Conservation (phyloP, 2,888 invertebrate species). For the Spilosoma lubricipeda region DNA sequence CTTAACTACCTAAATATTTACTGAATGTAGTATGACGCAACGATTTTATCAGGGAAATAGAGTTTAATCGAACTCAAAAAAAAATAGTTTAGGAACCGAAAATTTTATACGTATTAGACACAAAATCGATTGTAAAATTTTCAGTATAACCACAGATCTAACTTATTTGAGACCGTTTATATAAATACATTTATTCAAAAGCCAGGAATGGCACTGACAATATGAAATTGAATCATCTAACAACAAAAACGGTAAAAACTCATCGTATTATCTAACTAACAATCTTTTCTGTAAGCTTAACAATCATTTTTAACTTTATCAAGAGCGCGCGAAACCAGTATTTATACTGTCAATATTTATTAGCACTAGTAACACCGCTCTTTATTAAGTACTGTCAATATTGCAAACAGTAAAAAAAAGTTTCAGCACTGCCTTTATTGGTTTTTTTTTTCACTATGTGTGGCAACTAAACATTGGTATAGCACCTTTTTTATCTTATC, state of each 20-base stretch:
- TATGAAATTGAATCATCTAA: conserved; percentile 46
- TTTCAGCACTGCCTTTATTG: conserved; percentile 31
- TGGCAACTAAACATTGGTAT: conserved; percentile 25
- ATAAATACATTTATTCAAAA: conserved; percentile 22
- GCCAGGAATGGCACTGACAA: conserved; percentile 16
- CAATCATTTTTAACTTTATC: conserved; percentile 25
- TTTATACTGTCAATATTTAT: conserved; percentile 64
- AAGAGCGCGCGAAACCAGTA: conserved; percentile 32
- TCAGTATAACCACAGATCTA: no score
- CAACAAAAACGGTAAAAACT: conserved; percentile 23
- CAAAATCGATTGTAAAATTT: no score
- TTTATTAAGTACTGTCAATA: neutral
- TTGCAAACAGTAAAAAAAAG: neutral
- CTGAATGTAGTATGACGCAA: no score
- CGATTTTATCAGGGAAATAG: no score
- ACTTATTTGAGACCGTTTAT: no score
- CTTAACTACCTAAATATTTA: no score
- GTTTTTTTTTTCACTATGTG: conserved; percentile 38
- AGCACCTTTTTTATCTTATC: conserved; percentile 39
- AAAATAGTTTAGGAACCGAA: no score
- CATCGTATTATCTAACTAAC: conserved; percentile 27
- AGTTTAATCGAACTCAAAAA: no score
- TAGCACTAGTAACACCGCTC: conserved; percentile 53
- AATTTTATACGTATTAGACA: no score
- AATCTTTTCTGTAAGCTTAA: conserved; percentile 31